These are phyloP conservation scores for Lymantria monacha DNA, from an alignment of 2,888 invertebrate genomes.

Conservation along the genomic window DNA sequence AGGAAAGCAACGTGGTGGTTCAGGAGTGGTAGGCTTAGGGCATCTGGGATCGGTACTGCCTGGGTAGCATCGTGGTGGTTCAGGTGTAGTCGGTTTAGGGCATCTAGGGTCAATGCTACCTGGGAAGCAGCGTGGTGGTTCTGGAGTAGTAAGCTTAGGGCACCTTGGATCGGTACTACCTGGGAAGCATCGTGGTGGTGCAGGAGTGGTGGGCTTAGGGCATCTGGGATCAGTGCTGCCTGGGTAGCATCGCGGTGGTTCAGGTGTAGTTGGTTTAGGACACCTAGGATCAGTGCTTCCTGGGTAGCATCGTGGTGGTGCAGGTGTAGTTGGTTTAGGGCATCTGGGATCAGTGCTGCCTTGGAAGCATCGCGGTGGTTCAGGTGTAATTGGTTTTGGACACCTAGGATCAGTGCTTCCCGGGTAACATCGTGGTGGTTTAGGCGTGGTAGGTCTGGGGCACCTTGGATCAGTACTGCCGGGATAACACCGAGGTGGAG, in stretches of 20 bases:
- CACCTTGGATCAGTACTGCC: no score
- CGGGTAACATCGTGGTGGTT: no score
- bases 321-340: no score
- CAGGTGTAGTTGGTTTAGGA: neutral
- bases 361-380: no score
- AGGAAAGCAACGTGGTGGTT: constrained; percentile 41
- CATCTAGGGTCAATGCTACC: constrained; percentile 50
- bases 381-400: no score
- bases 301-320: no score
- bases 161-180: constrained; percentile 46
- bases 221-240: constrained; percentile 44
- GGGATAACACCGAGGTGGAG: no score
- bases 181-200: constrained; percentile 49
- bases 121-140: constrained; percentile 35
- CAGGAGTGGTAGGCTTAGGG: constrained; percentile 28
- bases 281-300: no score
- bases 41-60: constrained; percentile 31
- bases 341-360: no score
- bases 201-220: constrained; percentile 44
- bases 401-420: no score
- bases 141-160: constrained; percentile 33
- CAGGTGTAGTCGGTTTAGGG: constrained; percentile 37
- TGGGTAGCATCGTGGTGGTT: constrained; percentile 35
- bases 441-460: no score
- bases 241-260: constrained; percentile 26